Base-by-base conservation (phyloP, 2,797 vertebrate genomes). In the Sebastolobus alascanus region DNA sequence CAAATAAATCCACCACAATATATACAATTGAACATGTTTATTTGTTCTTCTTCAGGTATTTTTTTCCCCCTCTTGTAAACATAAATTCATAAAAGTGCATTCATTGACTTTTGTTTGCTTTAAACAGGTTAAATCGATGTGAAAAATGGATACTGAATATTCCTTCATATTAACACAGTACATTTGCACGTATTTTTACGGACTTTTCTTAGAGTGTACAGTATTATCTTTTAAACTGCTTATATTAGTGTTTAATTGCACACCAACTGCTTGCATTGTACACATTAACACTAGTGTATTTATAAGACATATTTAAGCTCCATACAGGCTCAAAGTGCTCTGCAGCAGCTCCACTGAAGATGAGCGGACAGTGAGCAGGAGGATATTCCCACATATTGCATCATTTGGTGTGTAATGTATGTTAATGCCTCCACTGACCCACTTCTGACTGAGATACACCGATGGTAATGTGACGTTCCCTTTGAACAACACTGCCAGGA, bases 381-480 rank as follows among this genome's bases (percentile, higher is more conserved):
- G 75, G 82, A 82, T 82, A 82, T 84, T 85, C 88, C 74, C 69
- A 54, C 31, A 80, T 84, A 83, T 92, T 86, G 84, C 87, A 85
- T 92, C 90, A 87, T 84, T 85, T 82, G 79, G 76, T 81, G 73
- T 77, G 87, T 86, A 68, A 87, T 82, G 58, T 89, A 90, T 92
- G 90, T 80, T 91, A 89, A 94, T 91, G 79, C 84, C 40, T 80
- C 74, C 73, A 38, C 77, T 95, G 94, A 94, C 93, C 94, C 91
- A 94, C 77, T 94, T 95, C 82, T 91, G 81, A 89, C 89, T 88
- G 85, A 89, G 65, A 77, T 65, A 77, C 80, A 80, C 80, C 67
- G 75, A 74, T 59, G 83, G 75, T 76, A 78, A 89, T 76, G 75
- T 87, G 85, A 83, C 13, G 67, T 84, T 91, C 59, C 76, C 86